Conservation (phyloP, 2,888 invertebrate genomes). For the Agonopterix subpropinquella region DNA sequence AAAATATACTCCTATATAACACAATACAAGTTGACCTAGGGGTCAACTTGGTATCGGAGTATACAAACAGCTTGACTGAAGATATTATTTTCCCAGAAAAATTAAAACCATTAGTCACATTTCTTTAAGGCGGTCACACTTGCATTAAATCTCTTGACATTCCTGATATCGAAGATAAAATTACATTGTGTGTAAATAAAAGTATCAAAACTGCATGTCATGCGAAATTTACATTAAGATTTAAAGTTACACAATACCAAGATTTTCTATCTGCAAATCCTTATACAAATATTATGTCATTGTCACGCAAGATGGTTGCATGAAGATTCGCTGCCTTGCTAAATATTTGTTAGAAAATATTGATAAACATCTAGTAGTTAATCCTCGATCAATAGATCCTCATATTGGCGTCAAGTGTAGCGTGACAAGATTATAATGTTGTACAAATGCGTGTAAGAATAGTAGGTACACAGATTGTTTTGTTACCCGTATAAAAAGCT, state of each 20-base stretch:
- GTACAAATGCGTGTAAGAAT: conserved; percentile 41
- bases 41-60: no score
- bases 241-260: conserved; percentile 32
- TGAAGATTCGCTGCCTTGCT: conserved; percentile 24
- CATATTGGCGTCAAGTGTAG: conserved; percentile 69
- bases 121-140: no score
- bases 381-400: conserved; percentile 48
- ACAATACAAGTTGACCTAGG: no score
- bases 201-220: conserved; percentile 22
- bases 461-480: conserved; percentile 11
- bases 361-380: conserved; percentile 61
- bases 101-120: no score
- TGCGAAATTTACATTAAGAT: conserved; percentile 37
- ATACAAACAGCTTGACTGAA: no score
- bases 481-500: conserved; percentile 11
- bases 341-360: conserved; percentile 50
- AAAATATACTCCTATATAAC: no score
- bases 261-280: conserved; percentile 34
- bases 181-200: neutral
- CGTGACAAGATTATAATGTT: conserved; percentile 66
- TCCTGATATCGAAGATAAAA: neutral
- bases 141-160: neutral
- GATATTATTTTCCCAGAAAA: no score
- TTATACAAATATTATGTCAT: conserved; percentile 64
- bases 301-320: conserved; percentile 41